Evolutionary conservation across 2,888 invertebrate genomes (phyloP).

Genomic region (Prosapia bicincta): DNA sequence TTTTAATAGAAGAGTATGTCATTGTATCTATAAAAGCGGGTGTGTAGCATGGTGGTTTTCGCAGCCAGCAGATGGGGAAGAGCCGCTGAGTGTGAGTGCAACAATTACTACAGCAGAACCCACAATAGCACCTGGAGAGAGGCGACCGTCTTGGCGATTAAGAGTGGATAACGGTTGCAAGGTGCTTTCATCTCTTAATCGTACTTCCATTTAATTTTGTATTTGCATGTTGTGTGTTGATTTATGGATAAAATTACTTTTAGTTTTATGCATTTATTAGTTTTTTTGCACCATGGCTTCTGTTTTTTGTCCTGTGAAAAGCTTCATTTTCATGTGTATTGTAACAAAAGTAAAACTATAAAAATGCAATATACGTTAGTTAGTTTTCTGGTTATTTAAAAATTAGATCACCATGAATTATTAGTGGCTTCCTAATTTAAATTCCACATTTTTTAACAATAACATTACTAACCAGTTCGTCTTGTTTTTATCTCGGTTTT

Average conservation of each 20-base stretch:
- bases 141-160: constrained; percentile 89
- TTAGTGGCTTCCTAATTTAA: too few relatives aligned
- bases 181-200: constrained; percentile 54
- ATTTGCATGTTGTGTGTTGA: neutral
- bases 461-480: too few relatives aligned
- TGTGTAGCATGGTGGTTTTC: constrained; percentile 8
- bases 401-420: too few relatives aligned
- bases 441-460: too few relatives aligned
- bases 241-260: constrained; percentile 37
- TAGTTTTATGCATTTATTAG: constrained; percentile 38
- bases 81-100: constrained; percentile 33
- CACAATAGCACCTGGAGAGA: constrained; percentile 53
- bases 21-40: neutral
- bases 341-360: too few relatives aligned
- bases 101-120: constrained; percentile 46
- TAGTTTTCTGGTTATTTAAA: too few relatives aligned
- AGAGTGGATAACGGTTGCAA: constrained; percentile 87
- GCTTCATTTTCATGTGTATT: too few relatives aligned
- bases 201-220: neutral
- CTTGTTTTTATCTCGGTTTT: too few relatives aligned
- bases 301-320: neutral
- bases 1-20: neutral
- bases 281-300: neutral
- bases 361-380: too few relatives aligned
- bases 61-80: constrained; percentile 18